A percentile compares a stretch with the other conserved stretches of the same genome.
phyloP scores from a whole-genome alignment of 2,888 invertebrate species.

The Ormyrus pomaceus region DNA sequence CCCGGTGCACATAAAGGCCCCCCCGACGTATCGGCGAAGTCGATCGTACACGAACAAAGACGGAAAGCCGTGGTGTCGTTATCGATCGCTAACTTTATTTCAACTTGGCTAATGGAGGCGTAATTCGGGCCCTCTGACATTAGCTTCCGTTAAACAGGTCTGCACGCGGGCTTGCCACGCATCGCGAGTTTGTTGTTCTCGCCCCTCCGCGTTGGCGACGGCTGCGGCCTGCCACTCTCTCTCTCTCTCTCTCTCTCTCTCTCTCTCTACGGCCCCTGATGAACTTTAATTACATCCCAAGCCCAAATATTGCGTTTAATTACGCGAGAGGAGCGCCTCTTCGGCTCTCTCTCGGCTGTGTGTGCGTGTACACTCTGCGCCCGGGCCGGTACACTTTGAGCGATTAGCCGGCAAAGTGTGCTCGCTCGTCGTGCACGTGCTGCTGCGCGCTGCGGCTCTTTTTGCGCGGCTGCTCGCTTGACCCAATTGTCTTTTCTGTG shows the following conservation, averaged over 20 bases:
- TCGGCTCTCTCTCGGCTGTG: too few relatives aligned
- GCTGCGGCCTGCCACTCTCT: slow-evolving; percentile 1
- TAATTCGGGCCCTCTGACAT: slow-evolving; percentile 66
- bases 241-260: too few relatives aligned
- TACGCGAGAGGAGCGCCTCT: slow-evolving; percentile 13
- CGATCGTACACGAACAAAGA: neutral
- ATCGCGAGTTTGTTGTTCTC: slow-evolving; percentile 58
- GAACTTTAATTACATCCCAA: slow-evolving; percentile 68
- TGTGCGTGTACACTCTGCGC: too few relatives aligned
- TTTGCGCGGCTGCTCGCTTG: slow-evolving; percentile 14
- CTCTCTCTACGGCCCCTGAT: slow-evolving; percentile 64
- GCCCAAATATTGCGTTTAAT: slow-evolving; percentile 57
- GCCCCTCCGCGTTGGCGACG: neutral
- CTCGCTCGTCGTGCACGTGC: neutral
- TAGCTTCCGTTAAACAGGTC: slow-evolving; percentile 60
- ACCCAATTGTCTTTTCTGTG: slow-evolving; percentile 14
- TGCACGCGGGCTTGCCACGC: slow-evolving; percentile 21
- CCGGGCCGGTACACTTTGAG: neutral
- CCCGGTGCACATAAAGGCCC: neutral
- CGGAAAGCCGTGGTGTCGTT: slow-evolving; percentile 41
- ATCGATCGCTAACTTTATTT: slow-evolving; percentile 67
- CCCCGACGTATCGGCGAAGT: neutral
- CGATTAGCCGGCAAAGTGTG: slow-evolving; percentile 26
- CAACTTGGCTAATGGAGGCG: slow-evolving; percentile 67
- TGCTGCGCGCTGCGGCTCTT: neutral